Base-by-base conservation (phyloP, 2,797 vertebrate species). In the Myotis myotis region DNA sequence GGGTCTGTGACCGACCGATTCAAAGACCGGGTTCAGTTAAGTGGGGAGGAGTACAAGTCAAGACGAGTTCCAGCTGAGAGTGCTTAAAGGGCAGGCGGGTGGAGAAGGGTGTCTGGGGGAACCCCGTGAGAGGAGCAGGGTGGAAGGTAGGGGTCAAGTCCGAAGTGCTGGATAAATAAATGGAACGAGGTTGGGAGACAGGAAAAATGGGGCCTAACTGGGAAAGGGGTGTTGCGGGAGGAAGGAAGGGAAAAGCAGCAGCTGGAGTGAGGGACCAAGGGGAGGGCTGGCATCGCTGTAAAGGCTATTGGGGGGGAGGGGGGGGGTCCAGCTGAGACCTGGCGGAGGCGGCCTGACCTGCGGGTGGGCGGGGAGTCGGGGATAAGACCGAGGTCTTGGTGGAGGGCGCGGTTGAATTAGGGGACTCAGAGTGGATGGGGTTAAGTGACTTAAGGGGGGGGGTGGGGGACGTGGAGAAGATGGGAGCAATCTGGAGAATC, bases 121-220 rank as follows among this genome's bases (percentile, higher is more conserved):
- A 57, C n/a, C 44, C 25, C 41, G 76, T 12, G 53, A 72, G 66
- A 33, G 49, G 8, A 76, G 72, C 0, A 87, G 86, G 86, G 33
- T 30, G 11, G 47, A n/a, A 55, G 38, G 41, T 0, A 55, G 49
- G 25, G 86, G 60, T 79, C 76, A 74, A 85, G 28, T 53, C 62
- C 87, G 15, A 41, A 84, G 30, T 71, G 76, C 90, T 74, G 49
- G 76, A 86, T 12, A 86, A 83, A 92, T 49, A 82, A 87, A 92
- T 88, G 51, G 33, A 57, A 76, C 33, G 57, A 20, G 53, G 28
- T 3, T 49, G 71, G 71, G 53, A 91, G 53, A 62, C n/a, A 38
- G 75, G 64, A 60, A 71, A 89, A 80, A 62, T 1, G 25, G 38
- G 89, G 84, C 68, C 93, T 81, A 64, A 51, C 8, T 30, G 60